A percentile compares a stretch with the other conserved stretches of the same genome.
Evolutionary conservation across 2,888 invertebrate genomes (phyloP).

Genomic region (Aphodius sticticus): DNA sequence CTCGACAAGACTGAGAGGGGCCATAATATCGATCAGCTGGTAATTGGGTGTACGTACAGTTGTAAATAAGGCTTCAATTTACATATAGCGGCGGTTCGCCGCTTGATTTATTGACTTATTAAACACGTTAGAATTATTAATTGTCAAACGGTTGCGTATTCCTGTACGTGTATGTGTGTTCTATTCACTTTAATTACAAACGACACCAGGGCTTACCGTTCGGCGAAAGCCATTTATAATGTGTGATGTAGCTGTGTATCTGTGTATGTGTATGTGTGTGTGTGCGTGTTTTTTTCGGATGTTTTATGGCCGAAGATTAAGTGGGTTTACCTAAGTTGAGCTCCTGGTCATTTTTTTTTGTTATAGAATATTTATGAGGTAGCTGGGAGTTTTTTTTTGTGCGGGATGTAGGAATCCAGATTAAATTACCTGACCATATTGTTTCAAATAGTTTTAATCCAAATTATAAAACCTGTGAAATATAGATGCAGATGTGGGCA

Average conservation of each 20-base stretch:
- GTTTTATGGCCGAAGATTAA: not conserved
- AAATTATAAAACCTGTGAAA: no score
- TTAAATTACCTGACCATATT: not conserved
- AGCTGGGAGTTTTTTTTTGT: not conserved
- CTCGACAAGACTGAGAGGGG: constrained; percentile 10
- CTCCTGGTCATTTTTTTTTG: not conserved
- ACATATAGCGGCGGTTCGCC: constrained; percentile 30
- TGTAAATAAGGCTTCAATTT: constrained; percentile 35
- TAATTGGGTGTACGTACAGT: constrained; percentile 33
- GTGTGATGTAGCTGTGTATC: not conserved
- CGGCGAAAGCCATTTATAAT: not conserved
- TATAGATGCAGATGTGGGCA: no score
- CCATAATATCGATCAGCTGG: constrained; percentile 28
- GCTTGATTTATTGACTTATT: constrained; percentile 35
- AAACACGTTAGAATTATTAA: constrained; percentile 35
- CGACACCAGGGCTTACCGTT: not conserved
- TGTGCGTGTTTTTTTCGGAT: not conserved
- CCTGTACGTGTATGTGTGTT: not conserved
- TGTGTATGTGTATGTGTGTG: not conserved
- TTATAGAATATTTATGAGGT: not conserved
- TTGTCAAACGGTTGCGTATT: constrained; percentile 22
- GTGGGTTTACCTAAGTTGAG: not conserved
- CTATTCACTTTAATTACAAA: not conserved
- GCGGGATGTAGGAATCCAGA: not conserved
- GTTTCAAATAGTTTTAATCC: not conserved